Base-by-base conservation (phyloP, 1,140 invertebrate species). In the Habropoda laboriosa region DNA sequence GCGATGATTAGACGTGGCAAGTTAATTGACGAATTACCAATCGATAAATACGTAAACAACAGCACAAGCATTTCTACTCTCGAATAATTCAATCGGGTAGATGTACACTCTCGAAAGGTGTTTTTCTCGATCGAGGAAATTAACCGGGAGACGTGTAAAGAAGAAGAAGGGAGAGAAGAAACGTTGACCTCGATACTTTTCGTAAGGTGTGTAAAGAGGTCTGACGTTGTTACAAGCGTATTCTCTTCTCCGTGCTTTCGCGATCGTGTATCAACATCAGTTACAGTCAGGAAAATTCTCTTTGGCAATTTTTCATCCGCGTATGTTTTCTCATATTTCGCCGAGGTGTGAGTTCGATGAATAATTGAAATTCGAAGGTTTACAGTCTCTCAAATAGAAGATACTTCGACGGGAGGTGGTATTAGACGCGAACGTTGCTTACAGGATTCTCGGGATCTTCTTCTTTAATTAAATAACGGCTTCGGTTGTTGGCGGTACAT, bases 241-340 rank as follows among this genome's bases (percentile, higher is more conserved):
- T n/a, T n/a, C n/a, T n/a, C n/a, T 85, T 53, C 58, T 30, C 53
- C 35, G 35, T 13, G 7, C 40, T n/a, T 12, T 75, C 57, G 40
- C 38, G 47, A 49, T 80, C 85, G 78, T 86, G 80, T 60, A 80
- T 86, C 85, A 83, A 83, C n/a, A 75, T 86, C 81, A 81, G 78
- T 83, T 87, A 81, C 60, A 70, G 67, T 81, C 78, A 81, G 55
- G 64, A 72, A 79, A 81, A 86, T 87, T 86, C 67, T 58, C 53
- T 47, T 75, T 60, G 72, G 79, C 72, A 82, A 85, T 86, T 80
- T 86, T 60, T 86, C 80, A 76, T 68, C 47, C 40, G n/a, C 21
- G 1, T 35, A 45, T 21, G 35, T 21, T 47, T 5, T 4, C 18
- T 42, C 13, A 6, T 18, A 4, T 66, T 6, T 47, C 10, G 3